Base-by-base conservation (phyloP, 1,140 invertebrate species). In the Cyrtorhinus lividipennis region DNA sequence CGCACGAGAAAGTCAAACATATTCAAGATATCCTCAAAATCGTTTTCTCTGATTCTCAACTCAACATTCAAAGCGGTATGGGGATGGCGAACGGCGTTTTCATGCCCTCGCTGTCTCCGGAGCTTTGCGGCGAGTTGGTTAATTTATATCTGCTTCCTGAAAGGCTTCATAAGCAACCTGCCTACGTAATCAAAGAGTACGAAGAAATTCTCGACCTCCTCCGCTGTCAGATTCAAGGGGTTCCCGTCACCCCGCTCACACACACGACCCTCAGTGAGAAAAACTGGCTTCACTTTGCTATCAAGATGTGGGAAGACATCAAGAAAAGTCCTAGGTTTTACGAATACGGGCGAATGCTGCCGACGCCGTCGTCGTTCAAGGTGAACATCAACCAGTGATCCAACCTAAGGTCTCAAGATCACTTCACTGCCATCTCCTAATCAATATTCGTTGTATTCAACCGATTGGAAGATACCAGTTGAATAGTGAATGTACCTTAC, bases 311-410 rank as follows among this genome's bases (percentile, higher is more conserved):
- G 83, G 89, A 91, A 62, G 81, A 81, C 15, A 84, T 90, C 5
- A 87, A 85, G 67, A 92, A 91, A 69, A 90, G 86, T 67, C 83
- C 84, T 44, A 81, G 90, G 65, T 87, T 88, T 69, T 80, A 86
- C 59, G 88, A 92, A 71, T 92, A 91, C 71, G 85, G 84, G 67
- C 77, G 87, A 73, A 75, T 90, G 61, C 76, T 89, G 30, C 30
- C 30, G 5, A 38, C 30, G 71, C 83, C 85, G 15, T 38, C 30
- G 30, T 24, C 62, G 53, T 56, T 24, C 63, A 61, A 23, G 23
- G 23, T 53, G 44, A n/a, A 45, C 13, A 53, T 13, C 23, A 53
- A n/a, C n/a, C n/a, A n/a, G n/a, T n/a, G n/a, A n/a, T n/a, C n/a
- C n/a, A n/a, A n/a, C n/a, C n/a, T n/a, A n/a, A n/a, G n/a, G n/a